Percentiles rank a stretch among this genome's conserved stretches.
Conservation (phyloP, 2,113 vertebrate genomes). For the Larimichthys crocea region DNA sequence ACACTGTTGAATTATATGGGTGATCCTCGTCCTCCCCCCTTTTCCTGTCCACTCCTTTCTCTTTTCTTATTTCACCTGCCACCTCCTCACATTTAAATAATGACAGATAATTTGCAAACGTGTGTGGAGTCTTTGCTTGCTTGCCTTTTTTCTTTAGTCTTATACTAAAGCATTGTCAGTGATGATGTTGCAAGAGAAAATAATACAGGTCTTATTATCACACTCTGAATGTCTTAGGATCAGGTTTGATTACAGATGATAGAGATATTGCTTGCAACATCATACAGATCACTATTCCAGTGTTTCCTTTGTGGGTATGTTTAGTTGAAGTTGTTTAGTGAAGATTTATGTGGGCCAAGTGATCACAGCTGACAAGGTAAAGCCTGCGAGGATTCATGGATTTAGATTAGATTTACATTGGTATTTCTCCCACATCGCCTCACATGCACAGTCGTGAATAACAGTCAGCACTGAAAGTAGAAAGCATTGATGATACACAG, state of each 20-base stretch:
- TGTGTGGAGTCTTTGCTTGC: slow-evolving; percentile 1
- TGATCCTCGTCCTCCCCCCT: slow-evolving; percentile 1
- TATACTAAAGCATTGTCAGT: not conserved
- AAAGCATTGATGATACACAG: not conserved
- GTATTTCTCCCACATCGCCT: slow-evolving; percentile 17
- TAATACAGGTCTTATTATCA: not conserved
- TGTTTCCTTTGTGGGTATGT: slow-evolving; percentile 6
- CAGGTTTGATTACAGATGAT: slow-evolving; percentile 14
- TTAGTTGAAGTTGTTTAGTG: slow-evolving; percentile 3
- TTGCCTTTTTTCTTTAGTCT: not conserved
- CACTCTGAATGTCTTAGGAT: not conserved
- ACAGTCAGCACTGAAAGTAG: not conserved
- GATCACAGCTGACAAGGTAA: slow-evolving; percentile 38
- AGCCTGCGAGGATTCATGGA: slow-evolving; percentile 27
- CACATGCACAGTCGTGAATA: not conserved
- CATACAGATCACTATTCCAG: not conserved
- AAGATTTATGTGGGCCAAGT: not conserved
- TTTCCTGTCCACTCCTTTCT: not conserved
- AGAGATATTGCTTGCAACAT: not conserved
- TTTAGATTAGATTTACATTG: slow-evolving; percentile 34
- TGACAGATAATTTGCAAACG: not conserved
- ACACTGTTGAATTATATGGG: slow-evolving; percentile 25
- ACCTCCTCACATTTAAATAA: not conserved
- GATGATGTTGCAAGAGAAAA: slow-evolving; percentile 9
- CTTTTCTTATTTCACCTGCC: not conserved